phyloP scores from a whole-genome alignment of 2,113 vertebrate species.

The Catharus minimus region DNA sequence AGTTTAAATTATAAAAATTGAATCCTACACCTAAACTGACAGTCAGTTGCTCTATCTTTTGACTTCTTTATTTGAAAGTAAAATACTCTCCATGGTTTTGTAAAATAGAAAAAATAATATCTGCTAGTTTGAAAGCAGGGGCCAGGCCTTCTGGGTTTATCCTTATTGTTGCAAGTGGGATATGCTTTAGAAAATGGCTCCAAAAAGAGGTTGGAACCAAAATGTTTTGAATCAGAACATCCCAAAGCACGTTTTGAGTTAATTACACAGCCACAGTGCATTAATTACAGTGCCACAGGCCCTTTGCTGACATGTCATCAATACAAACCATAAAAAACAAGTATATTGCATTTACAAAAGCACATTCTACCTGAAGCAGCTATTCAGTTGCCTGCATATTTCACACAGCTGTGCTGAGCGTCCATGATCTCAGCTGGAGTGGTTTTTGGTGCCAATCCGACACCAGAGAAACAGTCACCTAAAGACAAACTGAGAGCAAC shows the following conservation, averaged over 20 bases:
- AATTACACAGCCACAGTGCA: not conserved
- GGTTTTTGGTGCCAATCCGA: not conserved
- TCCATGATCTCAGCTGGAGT: not conserved
- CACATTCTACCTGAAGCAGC: not conserved
- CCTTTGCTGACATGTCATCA: not conserved
- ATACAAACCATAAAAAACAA: not conserved
- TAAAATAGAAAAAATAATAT: not conserved
- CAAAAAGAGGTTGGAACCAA: not conserved
- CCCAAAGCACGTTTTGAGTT: not conserved
- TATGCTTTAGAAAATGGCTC: not conserved
- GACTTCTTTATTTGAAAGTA: not conserved
- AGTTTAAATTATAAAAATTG: not conserved
- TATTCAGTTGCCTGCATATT: accelerated
- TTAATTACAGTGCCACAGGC: not conserved
- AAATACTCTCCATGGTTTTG: not conserved
- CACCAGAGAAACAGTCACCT: not conserved
- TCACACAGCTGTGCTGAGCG: accelerated
- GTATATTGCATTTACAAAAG: not conserved
- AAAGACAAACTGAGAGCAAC: accelerated
- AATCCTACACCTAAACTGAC: not conserved
- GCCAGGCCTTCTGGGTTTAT: not conserved
- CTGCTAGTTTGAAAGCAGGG: not conserved
- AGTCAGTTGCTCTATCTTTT: not conserved
- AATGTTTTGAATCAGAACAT: not conserved
- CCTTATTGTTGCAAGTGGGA: not conserved